Evolutionary conservation across 2,888 invertebrate species (phyloP).

Genomic region (Oasisia sp.): DNA sequence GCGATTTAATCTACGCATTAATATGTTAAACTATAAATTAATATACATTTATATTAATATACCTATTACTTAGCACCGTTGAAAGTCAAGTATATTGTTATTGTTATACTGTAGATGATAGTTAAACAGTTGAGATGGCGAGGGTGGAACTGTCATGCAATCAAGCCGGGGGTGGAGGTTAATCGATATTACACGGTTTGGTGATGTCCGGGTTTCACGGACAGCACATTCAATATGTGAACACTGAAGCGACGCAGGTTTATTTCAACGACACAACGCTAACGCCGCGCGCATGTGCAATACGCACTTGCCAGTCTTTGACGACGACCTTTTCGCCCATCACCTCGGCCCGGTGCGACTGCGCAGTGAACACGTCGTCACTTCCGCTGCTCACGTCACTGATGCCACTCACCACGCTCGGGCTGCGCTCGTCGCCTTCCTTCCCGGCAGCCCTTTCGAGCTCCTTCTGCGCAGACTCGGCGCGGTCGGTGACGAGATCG

Average conservation of each 20-base stretch:
- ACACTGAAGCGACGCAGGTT: not conserved
- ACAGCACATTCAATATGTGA: not conserved
- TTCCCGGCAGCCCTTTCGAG: slow-evolving; percentile 43
- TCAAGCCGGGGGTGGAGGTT: not conserved
- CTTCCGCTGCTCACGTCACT: slow-evolving; percentile 57
- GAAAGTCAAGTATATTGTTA: not conserved
- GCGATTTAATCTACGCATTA: not conserved
- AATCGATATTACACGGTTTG: not conserved
- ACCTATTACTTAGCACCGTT: no score
- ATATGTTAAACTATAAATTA: not conserved
- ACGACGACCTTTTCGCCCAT: slow-evolving; percentile 41
- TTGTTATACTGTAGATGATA: not conserved
- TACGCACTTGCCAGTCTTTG: slow-evolving; percentile 56
- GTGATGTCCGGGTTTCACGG: not conserved
- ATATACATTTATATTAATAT: no score
- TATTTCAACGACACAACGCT: not conserved
- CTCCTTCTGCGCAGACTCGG: slow-evolving; percentile 59
- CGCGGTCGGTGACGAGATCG: slow-evolving; percentile 62
- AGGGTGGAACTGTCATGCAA: not conserved
- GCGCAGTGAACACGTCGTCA: slow-evolving; percentile 57
- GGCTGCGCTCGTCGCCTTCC: slow-evolving; percentile 37
- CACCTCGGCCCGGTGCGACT: slow-evolving; percentile 14
- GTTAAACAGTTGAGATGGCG: not conserved
- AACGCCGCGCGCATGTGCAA: not conserved
- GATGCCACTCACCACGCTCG: slow-evolving; percentile 48